A percentile compares a stretch with the other conserved stretches of the same genome.
Conservation (phyloP, 2,888 invertebrate species). For the Mythimna impura region DNA sequence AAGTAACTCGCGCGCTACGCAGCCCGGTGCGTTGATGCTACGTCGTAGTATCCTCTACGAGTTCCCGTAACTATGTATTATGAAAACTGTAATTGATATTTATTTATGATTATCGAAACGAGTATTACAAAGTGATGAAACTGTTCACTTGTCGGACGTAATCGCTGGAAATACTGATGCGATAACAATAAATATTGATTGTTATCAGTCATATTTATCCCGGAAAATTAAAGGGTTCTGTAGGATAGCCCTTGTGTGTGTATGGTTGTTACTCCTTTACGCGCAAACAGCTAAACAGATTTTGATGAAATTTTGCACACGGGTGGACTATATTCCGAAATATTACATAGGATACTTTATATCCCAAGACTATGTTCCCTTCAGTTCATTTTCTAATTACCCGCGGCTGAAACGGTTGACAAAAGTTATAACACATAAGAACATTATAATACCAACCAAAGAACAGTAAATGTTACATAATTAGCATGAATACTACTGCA, state of each 20-base stretch:
- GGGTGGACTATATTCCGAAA: too few relatives aligned
- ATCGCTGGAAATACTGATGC: background rate
- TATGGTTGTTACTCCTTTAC: too few relatives aligned
- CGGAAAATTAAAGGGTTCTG: background rate
- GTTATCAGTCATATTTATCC: background rate
- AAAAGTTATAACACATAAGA: background rate
- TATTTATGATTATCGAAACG: background rate
- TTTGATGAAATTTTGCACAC: too few relatives aligned
- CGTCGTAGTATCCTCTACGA: constrained; percentile 48
- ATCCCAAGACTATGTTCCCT: background rate
- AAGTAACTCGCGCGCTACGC: constrained; percentile 16
- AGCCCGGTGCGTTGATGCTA: constrained; percentile 28
- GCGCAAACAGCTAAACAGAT: too few relatives aligned
- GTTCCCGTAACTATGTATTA: background rate
- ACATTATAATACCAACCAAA: background rate
- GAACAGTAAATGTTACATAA: constrained; percentile 39
- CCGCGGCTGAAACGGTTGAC: too few relatives aligned
- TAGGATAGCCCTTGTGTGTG: too few relatives aligned
- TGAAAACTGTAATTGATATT: background rate
- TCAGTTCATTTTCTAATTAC: too few relatives aligned
- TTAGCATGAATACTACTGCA: constrained; percentile 43
- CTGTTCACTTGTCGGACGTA: background rate
- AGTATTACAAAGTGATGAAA: background rate
- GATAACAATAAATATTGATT: background rate
- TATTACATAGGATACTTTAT: background rate